Evolutionary conservation across 2,888 invertebrate species (phyloP), one percentile per base, ranked within the genome.

Genomic region (Hanleya hanleyi): DNA sequence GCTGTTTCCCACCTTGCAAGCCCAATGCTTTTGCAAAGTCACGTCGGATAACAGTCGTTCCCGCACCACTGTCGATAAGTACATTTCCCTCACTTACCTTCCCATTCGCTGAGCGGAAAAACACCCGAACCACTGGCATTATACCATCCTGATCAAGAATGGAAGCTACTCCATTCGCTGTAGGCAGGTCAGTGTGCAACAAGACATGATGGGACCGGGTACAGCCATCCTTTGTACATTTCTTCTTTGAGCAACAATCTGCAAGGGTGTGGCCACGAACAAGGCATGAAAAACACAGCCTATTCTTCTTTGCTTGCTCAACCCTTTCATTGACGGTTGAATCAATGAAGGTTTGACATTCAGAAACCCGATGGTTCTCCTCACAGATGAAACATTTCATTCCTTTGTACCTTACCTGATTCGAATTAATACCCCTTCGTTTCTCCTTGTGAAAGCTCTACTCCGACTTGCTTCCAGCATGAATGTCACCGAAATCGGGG

Each of bases 61-160:
- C n/a, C 38, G 64, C 64, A 18, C 35, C 64, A 26, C 64, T 64
- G 26, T 64, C 64, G 2, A 64, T 64, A 3, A 64, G 26, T 22
- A 35, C 35, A 29, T 64, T 64, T 12, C 64, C 64, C 38, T 35
- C n/a, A 35, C 38, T 18, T 29, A 33, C 64, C 64, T 37, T 64
- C 35, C 35, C 4, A 64, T 36, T 64, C 9, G 9, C 3, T 35
- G 64, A 1, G 15, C n/a, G 64, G 29, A 36, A 64, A 4, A 18
- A 15, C 9, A 68, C 72, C 32, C 68, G 47, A 26, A 64, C 49
- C 1, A 68, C 67, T 15, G 68, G 72, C 64, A 72, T 1, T 18
- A 68, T 47, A 15, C 37, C 50, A 33, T 29, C 49, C 36, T 22
- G 12, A 32, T 69, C 72, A 0, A 72, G 41, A 3, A 51, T n/a